Base-by-base conservation (phyloP, 2,888 invertebrate species). In the Sphaeridia pumilis region DNA sequence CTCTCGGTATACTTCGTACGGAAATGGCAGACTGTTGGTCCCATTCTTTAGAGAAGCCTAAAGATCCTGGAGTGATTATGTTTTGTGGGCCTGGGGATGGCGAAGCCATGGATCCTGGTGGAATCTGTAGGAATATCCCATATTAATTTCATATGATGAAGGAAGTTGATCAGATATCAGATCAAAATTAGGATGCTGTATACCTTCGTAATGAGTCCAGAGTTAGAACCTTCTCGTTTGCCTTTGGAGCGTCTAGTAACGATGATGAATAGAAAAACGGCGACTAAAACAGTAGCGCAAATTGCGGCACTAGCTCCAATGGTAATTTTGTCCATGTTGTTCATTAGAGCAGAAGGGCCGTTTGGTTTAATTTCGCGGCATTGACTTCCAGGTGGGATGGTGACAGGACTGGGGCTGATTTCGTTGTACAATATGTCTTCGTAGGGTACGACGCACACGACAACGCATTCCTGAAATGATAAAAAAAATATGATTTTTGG, bases 271-370 rank as follows among this genome's bases (percentile, higher is more conserved):
- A 90, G 82, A 63, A 90, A 82, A 53, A 90, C 87, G 0, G 89
- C 90, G 42, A 89, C 81, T 55, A 90, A 84, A 65, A 92, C 88
- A 38, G 89, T 89, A 38, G 86, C 87, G 71, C 90, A 90, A 68
- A 92, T 90, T 53, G 89, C 89, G 21, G 89, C 89, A 68, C 88
- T 87, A 3, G 89, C 89, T 24, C 87, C 89, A 67, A 92, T 92
- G 49, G 92, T 90, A 67, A 92, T 88, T 72, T 89, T 90, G 74
- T 92, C 92, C 86, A 90, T 88, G 73, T 88, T 87, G 55, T 61
- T 67, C 56, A 68, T 66, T 52, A 87, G 84, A 49, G 86, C 82
- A 44, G 84, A 82, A 20, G 86, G 81, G 45, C 83, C 79, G 45
- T 84, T 84, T 2, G 88, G 89, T 58, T 89, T 81, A 52, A 90